These are phyloP conservation scores for Lagopus muta DNA, from an alignment of 2,113 vertebrate genomes.

Conservation along the genomic window DNA sequence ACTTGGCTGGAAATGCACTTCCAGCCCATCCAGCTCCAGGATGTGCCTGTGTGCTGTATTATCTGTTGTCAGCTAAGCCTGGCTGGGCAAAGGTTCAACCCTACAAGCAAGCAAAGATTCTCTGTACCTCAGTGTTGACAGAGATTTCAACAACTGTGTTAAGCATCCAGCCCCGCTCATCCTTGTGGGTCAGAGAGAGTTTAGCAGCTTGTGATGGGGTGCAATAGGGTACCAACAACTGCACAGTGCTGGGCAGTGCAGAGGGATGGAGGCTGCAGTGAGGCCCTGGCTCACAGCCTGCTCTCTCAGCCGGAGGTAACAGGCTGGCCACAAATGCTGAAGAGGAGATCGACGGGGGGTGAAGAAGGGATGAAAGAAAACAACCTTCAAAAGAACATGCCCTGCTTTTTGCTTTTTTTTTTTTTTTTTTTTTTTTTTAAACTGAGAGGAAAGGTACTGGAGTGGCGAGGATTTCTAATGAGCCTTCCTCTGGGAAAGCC, in stretches of 20 bases:
- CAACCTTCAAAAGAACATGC: slow-evolving; percentile 11
- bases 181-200: accelerated
- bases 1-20: neutral
- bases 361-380: slow-evolving; percentile 24
- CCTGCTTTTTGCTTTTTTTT: neutral
- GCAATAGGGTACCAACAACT: neutral
- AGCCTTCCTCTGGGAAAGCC: neutral
- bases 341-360: neutral
- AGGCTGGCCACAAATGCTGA: neutral
- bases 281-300: neutral
- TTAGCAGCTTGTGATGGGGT: neutral
- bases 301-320: neutral
- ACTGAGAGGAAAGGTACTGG: neutral
- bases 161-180: neutral
- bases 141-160: accelerated
- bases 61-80: neutral
- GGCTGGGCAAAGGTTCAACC: neutral
- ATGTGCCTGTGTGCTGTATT: accelerated
- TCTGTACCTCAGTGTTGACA: accelerated
- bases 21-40: neutral
- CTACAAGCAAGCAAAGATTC: neutral
- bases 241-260: neutral
- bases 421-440: neutral
- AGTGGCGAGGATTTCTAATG: slow-evolving; percentile 19
- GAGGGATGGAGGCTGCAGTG: neutral